Evolutionary conservation across 92 coral and sea anemone genomes (phyloP), one percentile per base, ranked within the genome.

Genomic region (Micromussa lordhowensis): DNA sequence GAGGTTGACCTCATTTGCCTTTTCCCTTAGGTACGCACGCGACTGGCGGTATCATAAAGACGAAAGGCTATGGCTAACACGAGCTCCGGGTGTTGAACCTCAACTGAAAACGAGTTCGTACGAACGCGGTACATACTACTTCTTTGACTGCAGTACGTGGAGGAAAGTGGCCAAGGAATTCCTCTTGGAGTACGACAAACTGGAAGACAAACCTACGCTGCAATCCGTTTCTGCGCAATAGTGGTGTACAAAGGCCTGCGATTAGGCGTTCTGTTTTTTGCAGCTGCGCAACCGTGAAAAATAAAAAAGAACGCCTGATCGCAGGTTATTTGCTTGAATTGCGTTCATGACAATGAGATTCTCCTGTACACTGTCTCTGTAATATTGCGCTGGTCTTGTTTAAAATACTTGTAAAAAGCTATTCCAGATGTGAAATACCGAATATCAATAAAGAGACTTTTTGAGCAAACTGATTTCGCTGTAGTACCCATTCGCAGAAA

Each of bases 21-120:
- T 78, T 34, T 58, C 53, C 70, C 77, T 57, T 77, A 97, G 99
- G 53, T 97, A 97, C 81, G 95, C 99, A 54, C 97, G 99, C 72
- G 99, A 97, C 92, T 97, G 99, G 99, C 91, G 99, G 68, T 97
- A 97, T 82, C 99, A 97, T 90, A 97, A 95, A 80, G 99, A 97
- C 54, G 99, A 97, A 85, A 87, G 99, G 86, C 88, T 96, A 85
- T 97, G 99, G 99, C 82, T 97, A 78, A 97, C 98, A 66, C 95
- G 99, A 64, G 99, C 96, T 28, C 97, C 98, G 36, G 99, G 99
- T 49, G 98, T 97, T 69, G 99, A 97, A 53, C 99, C 99, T 21
- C 97, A 92, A 82, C 89, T 94, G 63, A 97, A 97, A 88, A 90
- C 98, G 16, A 92, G 85, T 84, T 83, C 96, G 44, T 97, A 93